Conservation (phyloP, 2,888 invertebrate species). For the Drosophila vallismaia region DNA sequence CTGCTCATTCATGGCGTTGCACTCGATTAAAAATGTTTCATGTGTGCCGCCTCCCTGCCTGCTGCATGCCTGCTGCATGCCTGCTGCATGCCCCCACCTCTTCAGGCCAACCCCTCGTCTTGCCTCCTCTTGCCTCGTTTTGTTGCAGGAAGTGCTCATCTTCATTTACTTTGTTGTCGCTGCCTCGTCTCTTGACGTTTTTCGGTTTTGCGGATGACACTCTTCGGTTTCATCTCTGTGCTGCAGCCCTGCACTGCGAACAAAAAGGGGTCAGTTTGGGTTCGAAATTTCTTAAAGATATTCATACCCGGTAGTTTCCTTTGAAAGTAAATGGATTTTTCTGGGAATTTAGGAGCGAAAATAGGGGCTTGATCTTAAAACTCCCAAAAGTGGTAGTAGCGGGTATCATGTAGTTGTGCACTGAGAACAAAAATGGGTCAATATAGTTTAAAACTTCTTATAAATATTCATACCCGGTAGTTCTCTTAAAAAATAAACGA, state of each 20-base stretch:
- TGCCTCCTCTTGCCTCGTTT: conserved; percentile 48
- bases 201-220: conserved; percentile 48
- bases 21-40: conserved; percentile 78
- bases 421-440: conserved; percentile 4
- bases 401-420: not conserved
- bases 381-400: too few species aligned
- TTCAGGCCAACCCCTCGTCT: not conserved
- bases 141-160: conserved; percentile 80
- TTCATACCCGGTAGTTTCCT: too few species aligned
- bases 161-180: conserved; percentile 74
- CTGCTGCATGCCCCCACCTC: conserved; percentile 3
- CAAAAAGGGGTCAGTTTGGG: not conserved
- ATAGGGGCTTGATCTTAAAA: too few species aligned
- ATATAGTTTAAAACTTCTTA: too few species aligned
- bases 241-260: conserved; percentile 12
- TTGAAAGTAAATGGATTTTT: too few species aligned
- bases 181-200: conserved; percentile 46
- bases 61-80: not conserved
- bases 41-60: conserved; percentile 35
- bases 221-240: conserved; percentile 16
- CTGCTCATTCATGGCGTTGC: conserved; percentile 78
- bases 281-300: too few species aligned
- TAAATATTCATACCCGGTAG: too few species aligned
- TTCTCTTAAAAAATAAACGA: too few species aligned
- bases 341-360: too few species aligned